Evolutionary conservation across 2,113 vertebrate genomes (phyloP).

Genomic region (Hippotragus niger): DNA sequence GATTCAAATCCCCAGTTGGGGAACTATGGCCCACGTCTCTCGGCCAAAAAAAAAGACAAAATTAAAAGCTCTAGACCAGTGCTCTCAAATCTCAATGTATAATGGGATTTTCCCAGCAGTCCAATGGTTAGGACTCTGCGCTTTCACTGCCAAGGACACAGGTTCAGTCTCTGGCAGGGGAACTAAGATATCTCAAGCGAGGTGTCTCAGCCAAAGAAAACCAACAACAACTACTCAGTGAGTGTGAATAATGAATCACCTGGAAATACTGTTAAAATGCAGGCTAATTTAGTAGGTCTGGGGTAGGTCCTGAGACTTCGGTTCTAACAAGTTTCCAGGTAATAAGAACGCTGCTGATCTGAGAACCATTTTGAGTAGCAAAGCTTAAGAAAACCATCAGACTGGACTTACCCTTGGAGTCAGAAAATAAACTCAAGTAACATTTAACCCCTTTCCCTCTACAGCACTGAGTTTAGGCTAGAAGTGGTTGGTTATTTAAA

Average conservation of each 20-base stretch:
- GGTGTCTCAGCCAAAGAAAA: not conserved
- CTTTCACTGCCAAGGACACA: not conserved
- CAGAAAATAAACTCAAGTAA: not conserved
- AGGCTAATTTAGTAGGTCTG: not conserved
- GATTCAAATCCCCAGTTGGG: not conserved
- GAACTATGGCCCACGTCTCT: not conserved
- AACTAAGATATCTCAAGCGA: not conserved
- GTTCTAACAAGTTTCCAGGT: not conserved
- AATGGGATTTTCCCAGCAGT: not conserved
- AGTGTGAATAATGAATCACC: not conserved
- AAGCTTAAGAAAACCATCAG: not conserved
- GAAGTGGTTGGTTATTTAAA: constrained; percentile 4
- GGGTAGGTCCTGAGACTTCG: not conserved
- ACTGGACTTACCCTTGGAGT: not conserved
- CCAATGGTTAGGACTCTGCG: not conserved
- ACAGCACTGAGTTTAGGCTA: not conserved
- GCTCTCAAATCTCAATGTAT: not conserved
- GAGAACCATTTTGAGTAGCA: not conserved
- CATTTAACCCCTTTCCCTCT: not conserved
- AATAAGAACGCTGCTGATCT: not conserved
- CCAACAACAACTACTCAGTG: not conserved
- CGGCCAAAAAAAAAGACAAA: not conserved
- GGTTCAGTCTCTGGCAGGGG: not conserved
- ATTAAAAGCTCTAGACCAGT: not conserved
- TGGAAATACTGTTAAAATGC: not conserved